Evolutionary conservation across 92 coral and sea anemone species (phyloP), one percentile per base, ranked within the genome.

Genomic region (Pocillopora meandrina): DNA sequence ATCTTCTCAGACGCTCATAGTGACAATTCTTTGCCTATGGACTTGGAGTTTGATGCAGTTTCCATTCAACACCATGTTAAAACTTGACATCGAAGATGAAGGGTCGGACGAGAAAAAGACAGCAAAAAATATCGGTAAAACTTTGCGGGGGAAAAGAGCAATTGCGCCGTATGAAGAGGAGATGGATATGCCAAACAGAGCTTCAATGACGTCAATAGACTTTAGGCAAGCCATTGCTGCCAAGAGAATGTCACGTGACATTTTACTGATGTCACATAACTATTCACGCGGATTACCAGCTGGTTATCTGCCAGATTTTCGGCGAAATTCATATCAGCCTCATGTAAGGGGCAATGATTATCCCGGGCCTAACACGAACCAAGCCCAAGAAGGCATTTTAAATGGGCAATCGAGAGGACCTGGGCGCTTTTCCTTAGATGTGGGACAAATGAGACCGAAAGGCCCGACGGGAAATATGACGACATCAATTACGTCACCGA

Each of bases 1-100:
- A 56, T 61, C 71, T 12, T 95, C 98, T 23, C 82, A 82, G 65
- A 83, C 76, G 61, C 90, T 97, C 79, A 92, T 91, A 11, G 78
- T 92, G 2, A 90, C 94, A 31, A 95, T 97, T 12, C 75, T 97
- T 49, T 84, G 90, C 18, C 80, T 97, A 60, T 97, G 99, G 99
- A 91, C 98, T 12, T 95, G 98, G 90, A 97, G 98, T 61, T 84
- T 97, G 49, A 86, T 97, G 81, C 99, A 97, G 78, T 97, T 97
- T 77, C 99, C 99, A 14, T 85, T 97, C 60, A 97, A 94, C 88
- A 92, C 95, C 26, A 93, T 97, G 26, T 97, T 95, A 7, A 93
- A 93, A 76, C 76, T 97, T 72, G 92, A 93, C 20, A 82, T 42
- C 71, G 90, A 90, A 36, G 90, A 82, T 31, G 82, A 60, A 3